Evolutionary conservation across 2,113 vertebrate genomes (phyloP).

Genomic region (Sprattus sprattus): DNA sequence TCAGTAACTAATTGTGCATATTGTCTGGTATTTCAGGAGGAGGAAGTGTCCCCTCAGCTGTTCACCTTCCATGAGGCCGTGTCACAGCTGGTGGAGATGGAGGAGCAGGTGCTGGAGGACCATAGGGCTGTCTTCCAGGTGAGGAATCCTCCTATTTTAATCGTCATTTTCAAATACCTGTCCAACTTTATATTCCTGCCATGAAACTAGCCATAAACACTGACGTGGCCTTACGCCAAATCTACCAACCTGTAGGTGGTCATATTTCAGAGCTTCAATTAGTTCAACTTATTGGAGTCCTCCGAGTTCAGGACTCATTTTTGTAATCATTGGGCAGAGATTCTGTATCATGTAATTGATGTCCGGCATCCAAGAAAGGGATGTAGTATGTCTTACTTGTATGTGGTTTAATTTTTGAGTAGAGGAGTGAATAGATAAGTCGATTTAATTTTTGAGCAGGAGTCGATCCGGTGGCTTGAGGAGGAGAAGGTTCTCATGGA

Average conservation of each 20-base stretch:
- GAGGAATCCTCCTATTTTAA: constrained; percentile 27
- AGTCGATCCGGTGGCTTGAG: constrained; percentile 95
- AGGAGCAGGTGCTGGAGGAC: constrained; percentile 95
- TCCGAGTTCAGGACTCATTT: background rate
- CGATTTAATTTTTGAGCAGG: constrained; percentile 65
- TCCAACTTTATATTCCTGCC: background rate
- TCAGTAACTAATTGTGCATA: background rate
- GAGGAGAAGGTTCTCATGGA: constrained; percentile 93
- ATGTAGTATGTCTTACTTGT: background rate
- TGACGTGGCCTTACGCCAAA: too few species aligned
- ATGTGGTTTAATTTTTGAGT: background rate
- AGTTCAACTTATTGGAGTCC: background rate
- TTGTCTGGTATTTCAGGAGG: constrained; percentile 76
- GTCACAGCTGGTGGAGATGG: constrained; percentile 98
- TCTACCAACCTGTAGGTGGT: too few species aligned
- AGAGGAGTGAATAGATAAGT: background rate
- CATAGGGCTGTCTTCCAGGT: constrained; percentile 97
- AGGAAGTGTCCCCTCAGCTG: constrained; percentile 95
- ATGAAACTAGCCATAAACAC: background rate
- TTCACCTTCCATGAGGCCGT: constrained; percentile 98
- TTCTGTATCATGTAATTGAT: background rate
- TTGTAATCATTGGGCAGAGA: too few species aligned
- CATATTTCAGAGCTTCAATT: background rate
- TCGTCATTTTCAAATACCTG: background rate
- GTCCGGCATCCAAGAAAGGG: background rate